phyloP scores from a whole-genome alignment of 2,888 invertebrate genomes.

The Eulithis testata region DNA sequence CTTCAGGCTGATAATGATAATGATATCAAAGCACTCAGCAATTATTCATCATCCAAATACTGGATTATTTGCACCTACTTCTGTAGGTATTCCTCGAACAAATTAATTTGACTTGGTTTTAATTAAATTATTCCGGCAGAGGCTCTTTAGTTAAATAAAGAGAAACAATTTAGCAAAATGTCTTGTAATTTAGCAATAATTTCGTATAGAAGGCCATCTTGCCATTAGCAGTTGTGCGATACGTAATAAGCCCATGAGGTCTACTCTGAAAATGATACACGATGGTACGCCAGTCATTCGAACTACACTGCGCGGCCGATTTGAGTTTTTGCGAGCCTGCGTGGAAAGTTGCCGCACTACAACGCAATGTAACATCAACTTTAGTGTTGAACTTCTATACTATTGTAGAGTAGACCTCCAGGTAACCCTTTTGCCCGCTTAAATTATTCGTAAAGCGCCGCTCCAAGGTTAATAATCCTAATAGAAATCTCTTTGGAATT shows the following conservation, averaged over 20 bases:
- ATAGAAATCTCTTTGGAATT: slow-evolving; percentile 24
- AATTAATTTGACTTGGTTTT: slow-evolving; percentile 7
- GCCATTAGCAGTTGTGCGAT: slow-evolving; percentile 34
- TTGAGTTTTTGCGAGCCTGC: too few relatives aligned
- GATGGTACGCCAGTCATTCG: too few relatives aligned
- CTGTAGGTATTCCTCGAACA: not conserved
- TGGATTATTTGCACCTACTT: not conserved
- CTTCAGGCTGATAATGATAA: too few relatives aligned
- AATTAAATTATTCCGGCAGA: slow-evolving; percentile 26
- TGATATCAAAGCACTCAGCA: too few relatives aligned
- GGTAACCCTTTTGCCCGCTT: slow-evolving; percentile 31
- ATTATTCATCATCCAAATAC: not conserved
- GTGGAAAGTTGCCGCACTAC: too few relatives aligned
- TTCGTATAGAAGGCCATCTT: slow-evolving; percentile 28
- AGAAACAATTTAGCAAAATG: slow-evolving; percentile 31
- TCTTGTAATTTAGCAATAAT: slow-evolving; percentile 32
- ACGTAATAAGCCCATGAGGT: slow-evolving; percentile 23
- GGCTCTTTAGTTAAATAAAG: slow-evolving; percentile 24
- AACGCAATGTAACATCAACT: too few relatives aligned
- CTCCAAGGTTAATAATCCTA: slow-evolving; percentile 28
- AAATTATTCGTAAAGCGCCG: slow-evolving; percentile 25
- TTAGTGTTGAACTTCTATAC: too few relatives aligned
- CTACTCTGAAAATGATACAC: too few relatives aligned
- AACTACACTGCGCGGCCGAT: too few relatives aligned
- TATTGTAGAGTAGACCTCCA: not conserved